Evolutionary conservation across 2,797 vertebrate genomes (phyloP).

Genomic region (Delichon dasypus): DNA sequence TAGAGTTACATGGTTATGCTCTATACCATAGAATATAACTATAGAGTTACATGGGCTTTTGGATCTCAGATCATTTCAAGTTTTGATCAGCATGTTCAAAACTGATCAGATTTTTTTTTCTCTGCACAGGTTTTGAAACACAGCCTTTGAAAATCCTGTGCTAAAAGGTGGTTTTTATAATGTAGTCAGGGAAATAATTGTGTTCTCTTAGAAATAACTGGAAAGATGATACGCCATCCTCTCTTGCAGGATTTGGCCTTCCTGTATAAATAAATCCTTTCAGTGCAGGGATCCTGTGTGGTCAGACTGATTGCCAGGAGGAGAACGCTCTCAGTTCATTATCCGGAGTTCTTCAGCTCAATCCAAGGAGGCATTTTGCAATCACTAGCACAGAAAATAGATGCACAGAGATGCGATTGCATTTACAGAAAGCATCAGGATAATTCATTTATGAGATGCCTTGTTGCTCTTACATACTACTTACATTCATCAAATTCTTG

Average conservation of each 20-base stretch:
- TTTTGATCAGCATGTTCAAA: not conserved
- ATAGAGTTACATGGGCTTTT: not conserved
- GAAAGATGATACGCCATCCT: not conserved
- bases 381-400: slow-evolving; percentile 27
- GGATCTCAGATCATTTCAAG: not conserved
- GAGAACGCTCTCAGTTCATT: not conserved
- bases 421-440: not conserved
- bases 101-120: not conserved
- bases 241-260: not conserved
- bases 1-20: not conserved
- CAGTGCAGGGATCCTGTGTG: not conserved
- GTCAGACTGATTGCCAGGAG: not conserved
- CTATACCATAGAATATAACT: too few relatives aligned
- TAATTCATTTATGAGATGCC: slow-evolving; percentile 49
- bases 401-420: not conserved
- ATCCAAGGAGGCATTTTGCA: not conserved
- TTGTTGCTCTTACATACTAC: slow-evolving; percentile 13
- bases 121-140: not conserved
- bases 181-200: not conserved
- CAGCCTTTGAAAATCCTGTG: not conserved
- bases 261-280: not conserved
- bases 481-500: slow-evolving; percentile 18
- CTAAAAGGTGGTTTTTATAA: not conserved
- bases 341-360: slow-evolving; percentile 12
- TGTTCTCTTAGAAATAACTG: not conserved